Base-by-base conservation (phyloP, 2,888 invertebrate genomes). In the Entomobrya multifasciata region DNA sequence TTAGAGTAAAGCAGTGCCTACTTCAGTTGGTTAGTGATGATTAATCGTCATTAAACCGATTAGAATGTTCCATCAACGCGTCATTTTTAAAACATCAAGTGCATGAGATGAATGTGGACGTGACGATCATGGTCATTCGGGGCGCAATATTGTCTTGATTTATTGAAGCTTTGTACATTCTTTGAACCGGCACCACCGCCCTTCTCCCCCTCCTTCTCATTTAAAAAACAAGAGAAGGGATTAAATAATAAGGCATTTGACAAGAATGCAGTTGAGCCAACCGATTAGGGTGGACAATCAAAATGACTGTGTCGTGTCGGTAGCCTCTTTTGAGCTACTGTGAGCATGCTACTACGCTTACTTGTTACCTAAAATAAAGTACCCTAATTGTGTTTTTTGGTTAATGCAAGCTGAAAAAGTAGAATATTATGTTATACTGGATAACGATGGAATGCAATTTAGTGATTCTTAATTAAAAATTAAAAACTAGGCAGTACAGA, bases 101-200 rank as follows among this genome's bases (percentile, higher is more conserved):
- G n/a, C n/a, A n/a, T n/a, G n/a, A n/a, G n/a, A n/a, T n/a, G n/a
- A n/a, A n/a, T n/a, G n/a, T n/a, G 27, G 49, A 83, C 74, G 74
- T 76, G 82, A 62, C 49, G 62, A n/a, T n/a, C n/a, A 62, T 74
- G 22, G 52, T 36, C 65, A 65, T 52, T 82, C 20, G 41, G 60
- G 47, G 60, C 6, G 72, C 47, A 82, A 76, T n/a, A n/a, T n/a
- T 74, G 62, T 60, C 49, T 10, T 36, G 65, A 79, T 78, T 78
- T 67, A 80, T 67, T 52, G 36, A 22, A 67, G 52, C 67, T 52
- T 67, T 80, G 67, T 55, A 67, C 80, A 80, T 80, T 80, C 80
- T 65, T 30, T 65, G n/a, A 2, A 2, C 47, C 47, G 47, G 13
- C 5, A 47, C 10, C 11, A 10, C 15, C n/a, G 25, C 15, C 6